Percentiles rank a stretch among this genome's conserved stretches.
Conservation (phyloP, 2,797 vertebrate species). For the Distichodus sexfasciatus region DNA sequence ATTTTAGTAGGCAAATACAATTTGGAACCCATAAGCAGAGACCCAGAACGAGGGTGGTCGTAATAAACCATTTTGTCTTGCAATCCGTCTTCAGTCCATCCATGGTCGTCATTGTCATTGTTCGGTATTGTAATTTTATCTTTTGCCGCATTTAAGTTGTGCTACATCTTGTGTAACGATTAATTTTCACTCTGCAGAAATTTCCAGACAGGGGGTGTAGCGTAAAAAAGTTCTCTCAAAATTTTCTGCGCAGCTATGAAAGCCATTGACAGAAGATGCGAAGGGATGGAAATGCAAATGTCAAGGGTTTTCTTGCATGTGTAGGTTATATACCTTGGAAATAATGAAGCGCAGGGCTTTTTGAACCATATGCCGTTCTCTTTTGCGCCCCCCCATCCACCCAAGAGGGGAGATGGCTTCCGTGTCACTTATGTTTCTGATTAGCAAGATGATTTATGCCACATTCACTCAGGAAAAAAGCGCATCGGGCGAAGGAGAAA, state of each 20-base stretch:
- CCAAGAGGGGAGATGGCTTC: constrained; percentile 96
- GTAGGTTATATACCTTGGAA: constrained; percentile 80
- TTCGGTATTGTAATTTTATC: constrained; percentile 53
- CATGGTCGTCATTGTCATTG: constrained; percentile 70
- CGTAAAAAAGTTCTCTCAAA: no score
- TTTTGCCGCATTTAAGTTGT: constrained; percentile 39
- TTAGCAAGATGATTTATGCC: constrained; percentile 99
- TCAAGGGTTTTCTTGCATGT: constrained; percentile 64
- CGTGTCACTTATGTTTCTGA: constrained; percentile 99
- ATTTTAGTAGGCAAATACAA: constrained; percentile 79
- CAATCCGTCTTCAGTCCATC: constrained; percentile 66
- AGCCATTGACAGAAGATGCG: constrained; percentile 70
- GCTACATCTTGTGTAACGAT: constrained; percentile 62
- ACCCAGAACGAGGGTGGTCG: constrained; percentile 68
- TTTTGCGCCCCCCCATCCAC: no score
- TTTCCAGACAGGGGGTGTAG: no score
- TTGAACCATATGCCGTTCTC: constrained; percentile 99
- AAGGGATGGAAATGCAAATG: constrained; percentile 76
- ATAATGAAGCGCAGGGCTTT: constrained; percentile 81
- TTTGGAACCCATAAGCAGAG: constrained; percentile 72
- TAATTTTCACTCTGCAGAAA: constrained; percentile 71
- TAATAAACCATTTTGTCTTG: constrained; percentile 79
- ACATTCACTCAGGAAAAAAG: constrained; percentile 99
- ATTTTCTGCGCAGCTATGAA: constrained; percentile 71
- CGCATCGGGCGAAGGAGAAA: constrained; percentile 99